phyloP scores from a whole-genome alignment of 2,797 vertebrate genomes.

The Semaprochilodus insignis region DNA sequence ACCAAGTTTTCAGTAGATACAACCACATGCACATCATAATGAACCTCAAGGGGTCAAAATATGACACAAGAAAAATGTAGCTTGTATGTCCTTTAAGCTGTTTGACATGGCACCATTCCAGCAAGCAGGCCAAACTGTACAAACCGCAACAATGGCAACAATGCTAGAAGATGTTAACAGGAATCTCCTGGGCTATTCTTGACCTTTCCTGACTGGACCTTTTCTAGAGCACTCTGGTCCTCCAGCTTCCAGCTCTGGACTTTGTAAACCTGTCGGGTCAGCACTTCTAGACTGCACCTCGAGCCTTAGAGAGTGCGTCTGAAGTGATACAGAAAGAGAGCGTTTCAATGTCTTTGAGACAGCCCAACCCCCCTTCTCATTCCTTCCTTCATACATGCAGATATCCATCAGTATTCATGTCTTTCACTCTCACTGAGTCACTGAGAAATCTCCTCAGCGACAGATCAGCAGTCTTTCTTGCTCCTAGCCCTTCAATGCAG shows the following conservation, averaged over 20 bases:
- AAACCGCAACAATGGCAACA: no score
- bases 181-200: no score
- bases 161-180: no score
- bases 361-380: not conserved
- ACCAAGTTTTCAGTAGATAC: no score
- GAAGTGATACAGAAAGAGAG: not conserved
- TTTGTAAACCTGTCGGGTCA: not conserved
- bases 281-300: not conserved
- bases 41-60: no score
- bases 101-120: no score
- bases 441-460: slow-evolving; percentile 23
- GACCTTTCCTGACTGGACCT: not conserved
- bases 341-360: not conserved
- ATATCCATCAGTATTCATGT: slow-evolving; percentile 30
- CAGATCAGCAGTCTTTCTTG: not conserved
- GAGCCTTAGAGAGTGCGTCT: not conserved
- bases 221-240: not conserved
- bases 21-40: no score
- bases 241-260: not conserved
- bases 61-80: no score
- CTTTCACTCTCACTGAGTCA: slow-evolving; percentile 27
- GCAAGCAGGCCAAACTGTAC: no score
- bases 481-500: not conserved
- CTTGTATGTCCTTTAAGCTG: no score
- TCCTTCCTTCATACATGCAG: slow-evolving; percentile 11